phyloP scores from a whole-genome alignment of 2,888 invertebrate species.

The Microchrysa polita region DNA sequence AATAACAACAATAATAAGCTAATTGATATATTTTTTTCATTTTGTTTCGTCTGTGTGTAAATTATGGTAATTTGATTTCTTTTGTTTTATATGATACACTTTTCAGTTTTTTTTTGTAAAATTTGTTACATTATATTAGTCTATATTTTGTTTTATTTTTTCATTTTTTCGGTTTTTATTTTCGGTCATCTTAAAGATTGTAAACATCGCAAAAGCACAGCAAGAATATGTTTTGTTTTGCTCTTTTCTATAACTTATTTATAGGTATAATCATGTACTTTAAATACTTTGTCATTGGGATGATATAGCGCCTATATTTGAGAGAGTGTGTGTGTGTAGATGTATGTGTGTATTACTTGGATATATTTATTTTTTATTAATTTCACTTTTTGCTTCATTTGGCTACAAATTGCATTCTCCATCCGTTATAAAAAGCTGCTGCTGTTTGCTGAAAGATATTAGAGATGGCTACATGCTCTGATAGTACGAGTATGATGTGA shows the following conservation, averaged over 20 bases:
- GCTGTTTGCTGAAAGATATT: too few relatives aligned
- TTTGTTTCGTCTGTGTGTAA: slow-evolving; percentile 1
- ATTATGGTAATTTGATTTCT: slow-evolving; percentile 1
- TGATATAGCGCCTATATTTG: background rate
- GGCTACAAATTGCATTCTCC: too few relatives aligned
- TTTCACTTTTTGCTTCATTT: too few relatives aligned
- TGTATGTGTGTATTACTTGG: background rate
- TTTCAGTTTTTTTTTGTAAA: background rate
- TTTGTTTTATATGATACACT: slow-evolving; percentile 23
- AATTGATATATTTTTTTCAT: slow-evolving; percentile 6
- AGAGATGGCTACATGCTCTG: too few relatives aligned
- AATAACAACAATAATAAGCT: slow-evolving; percentile 35
- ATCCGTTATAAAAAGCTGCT: too few relatives aligned
- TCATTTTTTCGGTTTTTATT: slow-evolving; percentile 12
- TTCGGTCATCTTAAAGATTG: slow-evolving; percentile 47
- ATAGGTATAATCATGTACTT: slow-evolving; percentile 24
- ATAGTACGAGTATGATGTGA: too few relatives aligned
- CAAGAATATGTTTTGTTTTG: slow-evolving; percentile 47
- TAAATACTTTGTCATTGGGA: slow-evolving; percentile 2
- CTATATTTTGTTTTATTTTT: background rate
- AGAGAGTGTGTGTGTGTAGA: background rate
- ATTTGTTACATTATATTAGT: background rate
- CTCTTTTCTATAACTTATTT: slow-evolving; percentile 26
- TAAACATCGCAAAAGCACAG: slow-evolving; percentile 52
- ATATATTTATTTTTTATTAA: slow-evolving; percentile 2